Evolutionary conservation across 2,797 vertebrate species (phyloP).

Genomic region (Coendou prehensilis): DNA sequence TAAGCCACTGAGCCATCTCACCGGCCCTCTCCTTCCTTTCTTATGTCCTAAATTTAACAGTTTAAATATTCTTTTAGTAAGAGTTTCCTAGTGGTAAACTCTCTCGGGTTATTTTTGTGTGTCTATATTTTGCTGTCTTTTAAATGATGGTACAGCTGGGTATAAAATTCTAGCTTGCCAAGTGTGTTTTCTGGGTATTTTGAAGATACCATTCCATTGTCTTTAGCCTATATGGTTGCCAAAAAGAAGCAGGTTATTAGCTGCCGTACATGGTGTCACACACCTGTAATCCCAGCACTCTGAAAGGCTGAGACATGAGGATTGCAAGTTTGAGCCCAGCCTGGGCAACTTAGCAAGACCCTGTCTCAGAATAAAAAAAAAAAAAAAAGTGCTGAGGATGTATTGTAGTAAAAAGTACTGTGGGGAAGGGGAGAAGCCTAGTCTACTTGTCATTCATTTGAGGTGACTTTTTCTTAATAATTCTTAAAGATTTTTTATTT

Average conservation of each 20-base stretch:
- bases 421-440: not conserved
- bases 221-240: not conserved
- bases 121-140: constrained; percentile 25
- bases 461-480: constrained; percentile 37
- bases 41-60: constrained; percentile 17
- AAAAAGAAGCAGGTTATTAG: not conserved
- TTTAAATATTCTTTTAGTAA: constrained; percentile 22
- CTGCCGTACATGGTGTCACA: not conserved
- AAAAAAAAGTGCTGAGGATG: not conserved
- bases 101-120: not conserved
- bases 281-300: not conserved
- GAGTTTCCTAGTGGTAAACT: not conserved
- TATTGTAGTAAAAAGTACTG: not conserved
- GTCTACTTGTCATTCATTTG: constrained; percentile 17
- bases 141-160: not conserved
- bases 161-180: constrained; percentile 45
- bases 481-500: not conserved
- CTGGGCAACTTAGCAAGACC: not conserved
- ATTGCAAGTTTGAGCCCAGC: not conserved
- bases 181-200: not conserved
- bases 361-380: not conserved
- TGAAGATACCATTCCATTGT: not conserved
- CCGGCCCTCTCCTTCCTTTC: not conserved
- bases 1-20: too few relatives aligned
- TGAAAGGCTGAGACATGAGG: not conserved